Evolutionary conservation across 2,888 invertebrate species (phyloP).

Genomic region (Exephanes ischioxanthus): DNA sequence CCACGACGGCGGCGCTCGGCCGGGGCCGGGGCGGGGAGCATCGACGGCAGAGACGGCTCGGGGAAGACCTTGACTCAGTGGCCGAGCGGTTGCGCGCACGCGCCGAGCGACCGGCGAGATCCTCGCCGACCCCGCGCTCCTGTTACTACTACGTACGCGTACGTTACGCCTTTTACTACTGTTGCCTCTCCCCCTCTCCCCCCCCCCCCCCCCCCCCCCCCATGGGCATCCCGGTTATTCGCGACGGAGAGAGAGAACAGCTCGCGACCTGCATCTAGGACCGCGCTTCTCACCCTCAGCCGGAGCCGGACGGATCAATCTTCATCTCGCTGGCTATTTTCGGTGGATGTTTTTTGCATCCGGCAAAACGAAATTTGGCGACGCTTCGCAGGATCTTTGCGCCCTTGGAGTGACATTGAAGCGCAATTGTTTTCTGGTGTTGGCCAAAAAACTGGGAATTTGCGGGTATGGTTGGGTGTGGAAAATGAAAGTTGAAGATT

Average conservation of each 20-base stretch:
- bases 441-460: too few species aligned
- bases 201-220: neutral
- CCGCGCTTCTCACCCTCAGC: neutral
- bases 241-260: neutral
- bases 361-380: too few species aligned
- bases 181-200: constrained; percentile 33
- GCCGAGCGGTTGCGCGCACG: constrained; percentile 74
- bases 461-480: too few species aligned
- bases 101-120: constrained; percentile 65
- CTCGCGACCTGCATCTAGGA: constrained; percentile 15
- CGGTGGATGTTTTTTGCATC: too few species aligned
- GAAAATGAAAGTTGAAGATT: too few species aligned
- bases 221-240: too few species aligned
- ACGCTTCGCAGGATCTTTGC: too few species aligned
- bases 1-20: constrained; percentile 61
- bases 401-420: too few species aligned
- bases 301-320: neutral
- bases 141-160: constrained; percentile 65
- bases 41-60: constrained; percentile 45
- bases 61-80: constrained; percentile 79
- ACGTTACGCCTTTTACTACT: constrained; percentile 67
- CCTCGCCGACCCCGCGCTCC: constrained; percentile 48
- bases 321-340: too few species aligned
- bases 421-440: too few species aligned
- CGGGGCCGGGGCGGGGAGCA: constrained; percentile 6